Evolutionary conservation across 2,888 invertebrate genomes (phyloP), one percentile per base, ranked within the genome.

Genomic region (Drosophila putrida): DNA sequence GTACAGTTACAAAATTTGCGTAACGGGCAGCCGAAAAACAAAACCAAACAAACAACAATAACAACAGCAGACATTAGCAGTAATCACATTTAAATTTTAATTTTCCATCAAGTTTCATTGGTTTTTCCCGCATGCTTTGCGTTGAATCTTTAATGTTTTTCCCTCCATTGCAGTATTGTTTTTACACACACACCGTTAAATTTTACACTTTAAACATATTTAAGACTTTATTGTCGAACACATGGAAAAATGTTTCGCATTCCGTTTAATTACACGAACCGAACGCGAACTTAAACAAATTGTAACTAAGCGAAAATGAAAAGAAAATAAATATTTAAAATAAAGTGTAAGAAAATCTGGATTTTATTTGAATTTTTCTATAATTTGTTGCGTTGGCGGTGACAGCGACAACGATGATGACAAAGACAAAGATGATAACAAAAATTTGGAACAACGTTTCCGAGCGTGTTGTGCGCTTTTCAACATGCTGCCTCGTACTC

Each of bases 401-500:
- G 60, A 41, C 59, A 39, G 41, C 46, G 60, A 53, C 65, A 49
- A 47, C 46, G 60, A 55, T 8, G 31, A 60, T 5, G 11, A 51
- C 28, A 53, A 47, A 36, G 58, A 72, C 15, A n/a, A n/a, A n/a
- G 41, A 69, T 46, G 59, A 65, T 49, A 76, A 76, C 55, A 69
- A 69, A 75, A 69, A 62, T 72, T 33, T 58, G 47, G 36, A 39
- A 62, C 53, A 70, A 49, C 50, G 62, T 54, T 76, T 74, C 63
- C 71, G 68, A 71, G 67, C 67, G 77, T 71, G 86, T 72, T 86
- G 80, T 84, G 75, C 78, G 84, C 83, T 80, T 73, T 80, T 83
- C 80, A 80, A 83, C 85, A 83, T 83, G 80, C 86, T 83, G 84
- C 54, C 68, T 74, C 69, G 78, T 76, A 82, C 83, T 86, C 84